Evolutionary conservation across 2,797 vertebrate species (phyloP).

Genomic region (Emydoidea blandingii): DNA sequence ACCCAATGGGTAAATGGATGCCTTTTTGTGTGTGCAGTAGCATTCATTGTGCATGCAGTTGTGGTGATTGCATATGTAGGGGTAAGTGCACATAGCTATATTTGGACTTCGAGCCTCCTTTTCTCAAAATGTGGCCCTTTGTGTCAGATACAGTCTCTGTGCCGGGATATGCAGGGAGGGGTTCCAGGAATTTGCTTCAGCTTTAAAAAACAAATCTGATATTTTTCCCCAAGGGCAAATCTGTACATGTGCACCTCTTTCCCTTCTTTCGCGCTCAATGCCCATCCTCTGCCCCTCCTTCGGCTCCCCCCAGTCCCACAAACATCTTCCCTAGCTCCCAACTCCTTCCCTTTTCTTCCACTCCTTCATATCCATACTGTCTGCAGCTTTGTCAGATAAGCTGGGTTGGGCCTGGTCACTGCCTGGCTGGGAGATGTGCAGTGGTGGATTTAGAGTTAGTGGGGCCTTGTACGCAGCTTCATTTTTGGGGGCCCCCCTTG

Average conservation of each 20-base stretch:
- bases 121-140: neutral
- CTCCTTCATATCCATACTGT: neutral
- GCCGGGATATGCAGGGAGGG: neutral
- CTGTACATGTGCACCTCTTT: neutral
- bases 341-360: neutral
- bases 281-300: neutral
- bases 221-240: neutral
- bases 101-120: neutral
- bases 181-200: neutral
- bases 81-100: neutral
- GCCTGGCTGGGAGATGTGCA: neutral
- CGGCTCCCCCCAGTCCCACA: neutral
- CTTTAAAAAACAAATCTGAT: neutral
- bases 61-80: neutral
- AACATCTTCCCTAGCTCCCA: neutral
- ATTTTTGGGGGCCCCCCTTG: too few relatives aligned
- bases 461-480: too few relatives aligned
- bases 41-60: neutral
- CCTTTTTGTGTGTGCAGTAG: neutral
- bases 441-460: too few relatives aligned
- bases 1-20: neutral
- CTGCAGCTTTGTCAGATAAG: neutral
- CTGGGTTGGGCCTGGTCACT: rapidly evolving
- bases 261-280: neutral
- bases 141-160: neutral